Percentiles rank a stretch among this genome's conserved stretches.
These are phyloP conservation scores for Noctua pronuba DNA, from an alignment of 2,888 invertebrate genomes.

Conservation along the genomic window DNA sequence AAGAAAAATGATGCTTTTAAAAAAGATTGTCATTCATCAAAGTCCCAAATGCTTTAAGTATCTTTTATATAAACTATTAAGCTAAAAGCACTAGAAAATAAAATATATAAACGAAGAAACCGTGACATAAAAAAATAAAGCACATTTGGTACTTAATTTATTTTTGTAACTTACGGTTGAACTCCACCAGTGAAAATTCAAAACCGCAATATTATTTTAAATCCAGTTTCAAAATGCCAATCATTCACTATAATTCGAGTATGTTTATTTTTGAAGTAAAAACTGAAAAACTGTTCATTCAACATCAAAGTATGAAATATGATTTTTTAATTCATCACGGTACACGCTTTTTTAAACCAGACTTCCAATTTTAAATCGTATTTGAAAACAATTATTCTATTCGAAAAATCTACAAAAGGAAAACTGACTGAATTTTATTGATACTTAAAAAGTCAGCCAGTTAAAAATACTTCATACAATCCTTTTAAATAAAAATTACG, in stretches of 20 bases:
- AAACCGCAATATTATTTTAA: not conserved
- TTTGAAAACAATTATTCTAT: constrained; percentile 2
- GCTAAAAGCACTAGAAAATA: not conserved
- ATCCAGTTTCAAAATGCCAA: not conserved
- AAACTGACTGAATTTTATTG: constrained; percentile 1
- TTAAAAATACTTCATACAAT: not conserved
- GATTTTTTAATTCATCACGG: not conserved
- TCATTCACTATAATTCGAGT: not conserved
- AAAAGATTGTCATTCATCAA: not conserved
- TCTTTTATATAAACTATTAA: not conserved
- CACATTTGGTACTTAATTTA: not conserved
- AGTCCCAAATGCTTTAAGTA: not conserved
- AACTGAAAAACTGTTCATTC: not conserved
- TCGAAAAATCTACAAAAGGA: not conserved
- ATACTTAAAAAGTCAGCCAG: not conserved
- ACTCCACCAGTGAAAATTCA: not conserved
- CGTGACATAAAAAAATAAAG: not conserved
- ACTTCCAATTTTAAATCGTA: constrained; percentile 4
- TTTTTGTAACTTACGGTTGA: not conserved
- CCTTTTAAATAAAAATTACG: too few species aligned
- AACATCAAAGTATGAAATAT: constrained; percentile 15
- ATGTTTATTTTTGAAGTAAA: not conserved
- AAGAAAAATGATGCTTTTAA: not conserved
- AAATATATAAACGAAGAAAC: not conserved
- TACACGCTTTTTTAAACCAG: not conserved